A percentile compares a stretch with the other conserved stretches of the same genome.
Evolutionary conservation across 2,113 vertebrate genomes (phyloP).

Genomic region (Bubalus kerabau): DNA sequence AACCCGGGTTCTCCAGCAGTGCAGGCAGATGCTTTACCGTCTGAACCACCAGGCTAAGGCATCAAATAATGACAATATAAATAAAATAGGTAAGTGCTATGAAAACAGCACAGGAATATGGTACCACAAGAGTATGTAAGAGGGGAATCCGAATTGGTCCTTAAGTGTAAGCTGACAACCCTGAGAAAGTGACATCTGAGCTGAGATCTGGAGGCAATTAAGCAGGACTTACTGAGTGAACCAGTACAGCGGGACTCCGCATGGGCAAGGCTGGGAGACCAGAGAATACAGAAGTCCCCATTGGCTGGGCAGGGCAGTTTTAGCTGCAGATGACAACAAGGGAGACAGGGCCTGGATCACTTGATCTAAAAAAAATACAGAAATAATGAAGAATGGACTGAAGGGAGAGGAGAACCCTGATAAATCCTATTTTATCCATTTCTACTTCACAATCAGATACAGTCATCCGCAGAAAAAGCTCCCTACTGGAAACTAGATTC

Average conservation of each 20-base stretch:
- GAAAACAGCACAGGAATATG: neutral
- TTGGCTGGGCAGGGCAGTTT: neutral
- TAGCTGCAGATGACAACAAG: neutral
- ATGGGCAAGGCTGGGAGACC: neutral
- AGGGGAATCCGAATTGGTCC: neutral
- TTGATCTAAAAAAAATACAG: neutral
- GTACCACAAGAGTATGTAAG: neutral
- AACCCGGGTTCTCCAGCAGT: neutral
- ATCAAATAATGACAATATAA: neutral
- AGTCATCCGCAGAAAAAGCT: neutral
- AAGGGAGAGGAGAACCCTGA: neutral
- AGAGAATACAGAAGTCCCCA: neutral
- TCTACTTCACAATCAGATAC: neutral
- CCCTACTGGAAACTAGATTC: neutral
- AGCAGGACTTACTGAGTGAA: neutral
- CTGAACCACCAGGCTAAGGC: neutral
- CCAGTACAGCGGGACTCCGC: neutral
- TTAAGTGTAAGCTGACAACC: neutral
- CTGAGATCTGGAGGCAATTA: neutral
- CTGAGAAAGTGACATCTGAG: neutral
- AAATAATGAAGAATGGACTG: neutral
- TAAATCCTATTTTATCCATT: neutral
- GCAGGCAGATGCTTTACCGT: neutral
- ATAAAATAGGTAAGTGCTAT: neutral
- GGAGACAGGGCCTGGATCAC: neutral